Conservation (phyloP, 64 coral and sea anemone species). For the Montipora efflorescens region DNA sequence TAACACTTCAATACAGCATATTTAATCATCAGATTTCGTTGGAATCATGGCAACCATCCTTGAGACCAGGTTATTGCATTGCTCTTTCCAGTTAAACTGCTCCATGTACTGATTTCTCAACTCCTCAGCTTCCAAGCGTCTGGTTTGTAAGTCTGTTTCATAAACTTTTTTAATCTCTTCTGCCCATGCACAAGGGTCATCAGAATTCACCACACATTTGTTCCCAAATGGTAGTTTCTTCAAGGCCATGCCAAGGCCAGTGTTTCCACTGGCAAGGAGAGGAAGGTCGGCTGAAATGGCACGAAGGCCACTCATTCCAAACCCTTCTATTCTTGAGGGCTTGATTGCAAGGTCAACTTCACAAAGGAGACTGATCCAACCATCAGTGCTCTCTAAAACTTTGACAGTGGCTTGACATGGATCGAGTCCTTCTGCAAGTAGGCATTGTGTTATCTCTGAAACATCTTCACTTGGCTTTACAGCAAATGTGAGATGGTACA, state of each 20-base stretch:
- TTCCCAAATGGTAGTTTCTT: constrained; percentile 9
- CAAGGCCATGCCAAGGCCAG: neutral
- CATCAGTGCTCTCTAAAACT: neutral
- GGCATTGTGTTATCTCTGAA: neutral
- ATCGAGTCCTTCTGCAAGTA: neutral
- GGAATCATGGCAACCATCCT: constrained; percentile 12
- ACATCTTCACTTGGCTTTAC: constrained; percentile 5
- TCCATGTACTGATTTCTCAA: neutral
- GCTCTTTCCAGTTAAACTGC: constrained; percentile 33
- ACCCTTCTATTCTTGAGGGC: constrained; percentile 33
- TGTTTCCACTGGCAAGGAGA: neutral
- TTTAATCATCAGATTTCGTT: neutral
- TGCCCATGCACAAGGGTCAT: constrained; percentile 26
- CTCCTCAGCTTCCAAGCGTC: neutral
- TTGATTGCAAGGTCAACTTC: constrained; percentile 39
- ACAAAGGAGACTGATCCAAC: constrained; percentile 12
- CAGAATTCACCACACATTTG: constrained; percentile 18
- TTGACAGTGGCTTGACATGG: neutral
- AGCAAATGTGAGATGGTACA: constrained; percentile 10
- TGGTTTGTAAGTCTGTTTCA: neutral
- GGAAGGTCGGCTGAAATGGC: constrained; percentile 44
- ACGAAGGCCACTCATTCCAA: constrained; percentile 39
- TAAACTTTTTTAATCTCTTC: constrained; percentile 1
- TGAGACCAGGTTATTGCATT: constrained; percentile 20
- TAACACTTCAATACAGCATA: no score